Evolutionary conservation across 2,888 invertebrate genomes (phyloP), one percentile per base, ranked within the genome.

Genomic region (Panopea generosa): DNA sequence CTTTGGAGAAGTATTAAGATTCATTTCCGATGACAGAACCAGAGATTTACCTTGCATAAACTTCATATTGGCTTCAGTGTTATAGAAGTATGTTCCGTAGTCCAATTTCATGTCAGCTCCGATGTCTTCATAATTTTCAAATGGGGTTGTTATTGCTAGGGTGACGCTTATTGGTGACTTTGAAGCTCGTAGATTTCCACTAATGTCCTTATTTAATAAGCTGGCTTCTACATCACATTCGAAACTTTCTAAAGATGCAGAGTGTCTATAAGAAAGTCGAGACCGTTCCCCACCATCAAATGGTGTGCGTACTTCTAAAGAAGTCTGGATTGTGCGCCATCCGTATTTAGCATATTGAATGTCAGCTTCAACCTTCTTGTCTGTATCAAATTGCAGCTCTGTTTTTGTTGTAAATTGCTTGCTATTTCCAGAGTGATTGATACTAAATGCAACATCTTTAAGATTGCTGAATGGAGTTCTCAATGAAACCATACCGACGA

Each of bases 161-260:
- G 43, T 45, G 9, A 56, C 65, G 20, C 33, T 52, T 20, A 66
- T 6, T 7, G 77, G 77, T 40, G 60, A 18, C 26, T 61, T 66
- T 1, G 69, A 66, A 14, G 70, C 73, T 53, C 56, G 55, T 2
- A 77, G 47, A 29, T 55, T 66, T 22, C 73, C 77, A 38, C 38
- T 59, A 24, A 78, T 29, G n/a, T 74, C 78, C 3, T 66, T 74
- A 18, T 70, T 52, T 43, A 74, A 56, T 0, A 74, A 56, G 26
- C 50, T 66, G 20, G 66, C 14, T 2, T 74, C 66, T 14, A 56
- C 70, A 67, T 70, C 62, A 47, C 78, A 66, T 67, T 78, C 78
- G 50, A 70, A 78, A 24, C 78, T 73, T 27, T 78, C 73, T n/a
- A 69, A 59, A 14, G 69, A 63, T 18, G 74, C 73, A 16, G 70